These are phyloP conservation scores for Carollia perspicillata DNA, from an alignment of 2,113 vertebrate species.

Conservation along the genomic window DNA sequence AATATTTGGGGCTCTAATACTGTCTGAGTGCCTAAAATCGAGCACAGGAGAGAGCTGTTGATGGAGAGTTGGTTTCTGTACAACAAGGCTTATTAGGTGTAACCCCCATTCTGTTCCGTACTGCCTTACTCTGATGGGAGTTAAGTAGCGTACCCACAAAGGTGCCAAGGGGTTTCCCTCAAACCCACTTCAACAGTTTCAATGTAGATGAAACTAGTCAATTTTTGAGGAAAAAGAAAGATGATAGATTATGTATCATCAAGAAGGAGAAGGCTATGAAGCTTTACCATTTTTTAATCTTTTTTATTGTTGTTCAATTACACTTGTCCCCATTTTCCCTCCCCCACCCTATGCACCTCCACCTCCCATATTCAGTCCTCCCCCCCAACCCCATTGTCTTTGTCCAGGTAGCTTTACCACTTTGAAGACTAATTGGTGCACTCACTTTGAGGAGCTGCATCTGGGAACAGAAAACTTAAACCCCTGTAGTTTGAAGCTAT, in stretches of 20 bases:
- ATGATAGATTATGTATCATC: background rate
- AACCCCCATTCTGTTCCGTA: background rate
- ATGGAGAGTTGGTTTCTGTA: background rate
- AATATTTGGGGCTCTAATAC: background rate
- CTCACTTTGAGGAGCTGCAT: too few relatives aligned
- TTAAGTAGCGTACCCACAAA: background rate
- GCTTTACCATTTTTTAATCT: background rate
- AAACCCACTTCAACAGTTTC: background rate
- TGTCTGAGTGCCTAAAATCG: background rate
- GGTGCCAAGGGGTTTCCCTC: background rate
- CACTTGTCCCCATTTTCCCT: too few relatives aligned
- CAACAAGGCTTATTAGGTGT: background rate
- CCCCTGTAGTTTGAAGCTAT: too few relatives aligned
- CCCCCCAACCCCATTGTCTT: too few relatives aligned
- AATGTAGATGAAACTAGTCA: constrained; percentile 9
- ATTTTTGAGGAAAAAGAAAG: background rate
- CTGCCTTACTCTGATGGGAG: background rate
- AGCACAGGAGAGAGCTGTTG: background rate
- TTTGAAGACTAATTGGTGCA: too few relatives aligned
- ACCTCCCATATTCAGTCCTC: too few relatives aligned
- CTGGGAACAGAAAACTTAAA: too few relatives aligned
- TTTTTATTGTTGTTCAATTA: too few relatives aligned
- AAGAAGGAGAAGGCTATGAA: background rate
- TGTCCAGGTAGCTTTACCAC: too few relatives aligned
- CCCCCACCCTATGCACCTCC: too few relatives aligned